Percentiles rank a stretch among this genome's conserved stretches.
phyloP scores from a whole-genome alignment of 2,113 vertebrate genomes.

The Taxidea taxus region DNA sequence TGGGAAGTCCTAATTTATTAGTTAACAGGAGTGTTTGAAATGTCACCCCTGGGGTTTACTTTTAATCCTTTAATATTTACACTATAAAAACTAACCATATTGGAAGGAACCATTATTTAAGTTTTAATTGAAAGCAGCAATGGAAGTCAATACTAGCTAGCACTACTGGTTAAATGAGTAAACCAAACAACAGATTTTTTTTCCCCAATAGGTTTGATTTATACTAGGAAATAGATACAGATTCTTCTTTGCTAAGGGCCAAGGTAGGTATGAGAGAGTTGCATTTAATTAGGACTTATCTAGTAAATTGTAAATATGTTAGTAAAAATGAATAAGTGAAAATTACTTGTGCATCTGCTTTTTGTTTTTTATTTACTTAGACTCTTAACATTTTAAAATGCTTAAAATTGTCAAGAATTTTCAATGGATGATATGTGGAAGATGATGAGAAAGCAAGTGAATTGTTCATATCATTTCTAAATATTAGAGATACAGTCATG shows the following conservation, averaged over 20 bases:
- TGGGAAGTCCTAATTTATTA: background rate
- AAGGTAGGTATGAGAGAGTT: constrained; percentile 10
- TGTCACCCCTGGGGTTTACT: background rate
- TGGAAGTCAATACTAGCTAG: background rate
- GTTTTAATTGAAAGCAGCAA: background rate
- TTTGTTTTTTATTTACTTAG: constrained; percentile 72
- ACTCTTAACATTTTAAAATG: constrained; percentile 65
- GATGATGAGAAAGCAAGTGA: background rate
- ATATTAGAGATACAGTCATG: background rate
- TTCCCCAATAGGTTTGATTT: background rate
- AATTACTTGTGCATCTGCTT: constrained; percentile 66
- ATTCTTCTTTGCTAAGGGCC: constrained; percentile 56
- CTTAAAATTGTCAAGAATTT: constrained; percentile 39
- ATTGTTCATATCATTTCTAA: background rate
- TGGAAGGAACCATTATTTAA: background rate
- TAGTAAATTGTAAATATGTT: constrained; percentile 72
- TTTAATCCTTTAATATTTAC: background rate
- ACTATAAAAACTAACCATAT: background rate
- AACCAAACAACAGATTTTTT: background rate
- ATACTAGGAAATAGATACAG: background rate
- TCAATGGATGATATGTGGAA: background rate
- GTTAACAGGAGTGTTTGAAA: background rate
- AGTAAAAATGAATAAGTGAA: constrained; percentile 62
- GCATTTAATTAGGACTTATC: constrained; percentile 71
- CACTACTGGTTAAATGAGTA: background rate